These are phyloP conservation scores for Plumapathes pennacea DNA, from an alignment of 92 coral and sea anemone genomes.

Conservation along the genomic window DNA sequence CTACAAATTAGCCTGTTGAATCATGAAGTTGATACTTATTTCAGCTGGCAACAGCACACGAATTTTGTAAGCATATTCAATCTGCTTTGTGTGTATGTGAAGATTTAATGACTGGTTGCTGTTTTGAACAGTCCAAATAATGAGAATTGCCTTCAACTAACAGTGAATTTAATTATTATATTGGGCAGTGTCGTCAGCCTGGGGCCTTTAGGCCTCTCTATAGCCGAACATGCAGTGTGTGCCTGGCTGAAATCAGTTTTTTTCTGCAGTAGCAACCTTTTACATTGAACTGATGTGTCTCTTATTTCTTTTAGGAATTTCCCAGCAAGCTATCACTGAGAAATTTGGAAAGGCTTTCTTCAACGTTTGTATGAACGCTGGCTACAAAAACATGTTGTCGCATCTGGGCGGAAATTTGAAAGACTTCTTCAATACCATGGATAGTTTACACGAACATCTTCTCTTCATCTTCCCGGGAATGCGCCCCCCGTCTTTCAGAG, in stretches of 20 bases:
- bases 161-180: no score
- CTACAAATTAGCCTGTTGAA: no score
- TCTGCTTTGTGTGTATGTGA: no score
- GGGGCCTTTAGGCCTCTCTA: no score
- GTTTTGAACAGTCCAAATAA: no score
- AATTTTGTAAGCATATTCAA: no score
- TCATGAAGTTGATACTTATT: no score
- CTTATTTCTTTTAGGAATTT: slow-evolving; percentile 39
- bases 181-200: neutral
- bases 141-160: no score
- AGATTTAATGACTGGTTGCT: no score
- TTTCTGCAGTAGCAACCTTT: no score
- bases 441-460: slow-evolving; percentile 90
- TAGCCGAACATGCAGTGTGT: neutral
- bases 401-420: slow-evolving; percentile 80
- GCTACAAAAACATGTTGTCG: slow-evolving; percentile 75
- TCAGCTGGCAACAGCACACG: no score
- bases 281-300: no score
- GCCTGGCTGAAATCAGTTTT: neutral
- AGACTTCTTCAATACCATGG: slow-evolving; percentile 83
- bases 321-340: slow-evolving; percentile 68
- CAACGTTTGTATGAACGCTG: slow-evolving; percentile 73
- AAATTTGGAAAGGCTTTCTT: slow-evolving; percentile 89
- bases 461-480: slow-evolving; percentile 88
- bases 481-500: slow-evolving; percentile 94